Conservation (phyloP, 2,797 vertebrate genomes). For the Crypturellus tataupa region DNA sequence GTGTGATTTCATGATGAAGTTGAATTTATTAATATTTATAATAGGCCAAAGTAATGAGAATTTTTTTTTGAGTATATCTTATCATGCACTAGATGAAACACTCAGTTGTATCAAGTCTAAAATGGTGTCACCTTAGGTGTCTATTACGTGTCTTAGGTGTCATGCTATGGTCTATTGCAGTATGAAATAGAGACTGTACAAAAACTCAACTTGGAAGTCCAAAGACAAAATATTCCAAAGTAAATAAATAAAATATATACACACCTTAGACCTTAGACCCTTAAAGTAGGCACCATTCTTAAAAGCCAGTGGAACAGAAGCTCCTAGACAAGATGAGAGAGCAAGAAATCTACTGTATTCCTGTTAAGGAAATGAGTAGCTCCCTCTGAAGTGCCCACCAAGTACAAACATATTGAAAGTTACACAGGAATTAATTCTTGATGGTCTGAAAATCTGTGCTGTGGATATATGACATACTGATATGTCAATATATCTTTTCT, state of each 20-base stretch:
- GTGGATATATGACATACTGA: neutral
- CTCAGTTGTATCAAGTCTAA: neutral
- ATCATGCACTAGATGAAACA: neutral
- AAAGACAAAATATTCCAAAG: neutral
- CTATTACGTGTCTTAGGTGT: neutral
- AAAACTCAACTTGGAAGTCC: neutral
- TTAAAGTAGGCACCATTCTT: neutral
- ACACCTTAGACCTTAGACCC: neutral
- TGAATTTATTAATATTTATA: neutral
- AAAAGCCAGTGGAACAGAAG: neutral
- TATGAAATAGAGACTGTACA: neutral
- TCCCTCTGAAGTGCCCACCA: neutral
- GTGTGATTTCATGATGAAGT: neutral
- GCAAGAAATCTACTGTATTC: accelerated
- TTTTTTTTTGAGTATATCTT: neutral
- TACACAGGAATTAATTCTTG: neutral
- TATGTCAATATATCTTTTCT: neutral
- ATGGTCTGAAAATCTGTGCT: neutral
- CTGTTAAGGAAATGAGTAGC: neutral
- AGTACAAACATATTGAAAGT: neutral
- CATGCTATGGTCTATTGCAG: neutral
- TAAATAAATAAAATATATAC: neutral
- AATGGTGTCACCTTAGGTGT: neutral
- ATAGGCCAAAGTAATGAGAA: neutral
- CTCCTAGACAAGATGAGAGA: neutral